Conservation (phyloP, 1,140 invertebrate species). For the Pinna nobilis region DNA sequence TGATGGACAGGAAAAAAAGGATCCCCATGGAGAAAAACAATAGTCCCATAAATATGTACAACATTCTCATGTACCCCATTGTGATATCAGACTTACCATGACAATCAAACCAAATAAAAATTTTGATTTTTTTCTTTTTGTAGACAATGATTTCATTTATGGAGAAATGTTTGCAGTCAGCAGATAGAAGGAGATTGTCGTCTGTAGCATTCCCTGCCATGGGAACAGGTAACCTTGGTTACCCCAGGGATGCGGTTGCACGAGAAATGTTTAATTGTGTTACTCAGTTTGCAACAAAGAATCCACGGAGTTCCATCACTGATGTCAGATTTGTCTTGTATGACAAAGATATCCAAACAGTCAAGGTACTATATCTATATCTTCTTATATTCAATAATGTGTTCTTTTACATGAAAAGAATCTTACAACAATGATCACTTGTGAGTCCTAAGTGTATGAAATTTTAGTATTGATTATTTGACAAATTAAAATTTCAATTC, state of each 20-base stretch:
- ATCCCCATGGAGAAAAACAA: no score
- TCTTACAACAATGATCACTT: no score
- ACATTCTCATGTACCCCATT: no score
- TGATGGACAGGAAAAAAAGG: no score
- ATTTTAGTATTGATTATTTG: no score
- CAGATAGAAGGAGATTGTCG: slow-evolving; percentile 16
- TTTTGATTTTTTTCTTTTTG: slow-evolving; percentile 1
- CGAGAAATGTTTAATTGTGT: slow-evolving; percentile 50
- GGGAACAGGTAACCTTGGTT: slow-evolving; percentile 55
- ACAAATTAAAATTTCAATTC: no score
- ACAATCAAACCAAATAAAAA: background rate
- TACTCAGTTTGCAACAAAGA: slow-evolving; percentile 31
- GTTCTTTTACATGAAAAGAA: no score
- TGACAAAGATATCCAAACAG: slow-evolving; percentile 43
- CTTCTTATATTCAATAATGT: background rate
- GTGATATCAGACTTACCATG: no score
- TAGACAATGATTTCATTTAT: slow-evolving; percentile 45
- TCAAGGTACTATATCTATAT: slow-evolving; percentile 40
- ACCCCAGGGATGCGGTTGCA: slow-evolving; percentile 51
- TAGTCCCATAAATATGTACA: no score
- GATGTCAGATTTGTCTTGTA: slow-evolving; percentile 59
- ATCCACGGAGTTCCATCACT: slow-evolving; percentile 23
- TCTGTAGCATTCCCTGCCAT: slow-evolving; percentile 58
- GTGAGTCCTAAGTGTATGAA: no score
- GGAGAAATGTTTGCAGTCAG: slow-evolving; percentile 39